Conservation (phyloP, 2,888 invertebrate genomes). For the Gerosis bhagava region DNA sequence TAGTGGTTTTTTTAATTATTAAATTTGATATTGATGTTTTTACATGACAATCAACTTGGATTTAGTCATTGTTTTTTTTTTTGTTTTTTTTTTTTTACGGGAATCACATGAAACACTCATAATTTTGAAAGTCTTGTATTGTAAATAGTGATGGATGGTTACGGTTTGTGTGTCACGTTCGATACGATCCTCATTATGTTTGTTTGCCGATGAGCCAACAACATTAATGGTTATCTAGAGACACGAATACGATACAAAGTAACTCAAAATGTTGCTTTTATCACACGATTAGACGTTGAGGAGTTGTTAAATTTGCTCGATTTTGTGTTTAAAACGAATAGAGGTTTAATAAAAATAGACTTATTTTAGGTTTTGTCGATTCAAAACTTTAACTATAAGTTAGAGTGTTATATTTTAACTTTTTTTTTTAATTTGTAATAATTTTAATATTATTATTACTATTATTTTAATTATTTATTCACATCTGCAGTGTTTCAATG, state of each 20-base stretch:
- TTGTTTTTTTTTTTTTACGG: no score
- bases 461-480: conserved; percentile 79
- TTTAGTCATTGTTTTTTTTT: conserved; percentile 49
- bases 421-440: conserved; percentile 41
- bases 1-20: conserved; percentile 66
- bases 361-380: conserved; percentile 80
- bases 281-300: no score
- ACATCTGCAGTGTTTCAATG: conserved; percentile 57
- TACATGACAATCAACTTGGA: conserved; percentile 70
- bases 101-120: conserved; percentile 43
- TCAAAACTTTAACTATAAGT: conserved; percentile 82
- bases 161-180: conserved; percentile 60
- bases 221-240: conserved; percentile 60
- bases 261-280: no score
- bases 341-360: conserved; percentile 67
- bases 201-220: conserved; percentile 70
- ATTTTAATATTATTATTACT: no score
- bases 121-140: conserved; percentile 57
- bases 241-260: conserved; percentile 44
- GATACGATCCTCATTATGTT: conserved; percentile 68
- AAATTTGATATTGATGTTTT: conserved; percentile 72
- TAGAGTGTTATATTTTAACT: conserved; percentile 71
- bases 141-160: conserved; percentile 60
- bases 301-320: conserved; percentile 45
- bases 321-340: conserved; percentile 48